Evolutionary conservation across 2,888 invertebrate species (phyloP), one percentile per base, ranked within the genome.

Genomic region (Deilephila porcellus): DNA sequence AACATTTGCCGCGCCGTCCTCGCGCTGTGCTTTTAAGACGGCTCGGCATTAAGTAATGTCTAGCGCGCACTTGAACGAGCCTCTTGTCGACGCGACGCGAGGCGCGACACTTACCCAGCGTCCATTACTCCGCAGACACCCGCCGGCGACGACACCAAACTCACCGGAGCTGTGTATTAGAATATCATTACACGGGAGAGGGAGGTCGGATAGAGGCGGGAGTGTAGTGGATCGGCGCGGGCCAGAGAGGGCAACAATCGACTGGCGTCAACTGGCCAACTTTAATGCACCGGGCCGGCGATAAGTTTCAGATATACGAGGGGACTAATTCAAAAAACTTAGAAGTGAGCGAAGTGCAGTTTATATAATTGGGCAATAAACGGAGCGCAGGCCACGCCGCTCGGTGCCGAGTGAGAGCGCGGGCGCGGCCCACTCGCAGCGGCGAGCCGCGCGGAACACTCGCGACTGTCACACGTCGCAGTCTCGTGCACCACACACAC

Each of bases 401-500:
- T 77, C n/a, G 76, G 91, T 3, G 74, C 80, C 0, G 83, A 85
- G 75, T 91, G 90, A 72, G 81, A 87, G 0, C 91, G 64, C 63
- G 20, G 14, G 67, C 20, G 67, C 52, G 14, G 67, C 67, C 32
- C 19, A 37, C 34, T 63, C 8, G 8, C 34, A 63, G n/a, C 63
- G 56, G 17, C 0, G 8, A 53, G 32, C 32, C 32, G 32, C 32
- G 32, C 4, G 3, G 4, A 3, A 32, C 32, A 32, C 52, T 4
- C 52, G 52, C 52, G 25, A 25, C 52, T 8, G 14, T 7, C 8
- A 52, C 52, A 32, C 32, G 32, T 32, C 32, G 32, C 32, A 32
- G 32, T 32, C 32, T 32, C 32, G 32, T 32, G 32, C 32, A 32
- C 32, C 32, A 32, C 32, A 32, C 32, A 32, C 5, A 5, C 32